phyloP scores from a whole-genome alignment of 2,888 invertebrate species.

The Orthosia incerta region DNA sequence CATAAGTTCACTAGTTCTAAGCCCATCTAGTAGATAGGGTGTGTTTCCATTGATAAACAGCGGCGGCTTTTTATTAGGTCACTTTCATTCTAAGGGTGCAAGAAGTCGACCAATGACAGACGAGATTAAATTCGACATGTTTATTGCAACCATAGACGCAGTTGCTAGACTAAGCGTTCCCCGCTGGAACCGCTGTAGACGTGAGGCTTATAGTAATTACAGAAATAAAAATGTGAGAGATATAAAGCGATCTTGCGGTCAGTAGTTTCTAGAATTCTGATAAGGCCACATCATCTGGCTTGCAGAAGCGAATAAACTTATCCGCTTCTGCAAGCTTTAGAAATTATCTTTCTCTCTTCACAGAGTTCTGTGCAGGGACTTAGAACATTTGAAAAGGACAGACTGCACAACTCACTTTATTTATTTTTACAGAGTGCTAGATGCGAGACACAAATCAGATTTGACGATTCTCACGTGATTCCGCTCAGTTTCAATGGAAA shows the following conservation, averaged over 20 bases:
- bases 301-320: background rate
- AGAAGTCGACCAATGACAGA: background rate
- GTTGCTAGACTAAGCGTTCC: too few relatives aligned
- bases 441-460: background rate
- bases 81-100: too few relatives aligned
- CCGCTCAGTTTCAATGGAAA: background rate
- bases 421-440: background rate
- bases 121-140: too few relatives aligned
- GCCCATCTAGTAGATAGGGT: background rate
- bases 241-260: too few relatives aligned
- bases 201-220: too few relatives aligned
- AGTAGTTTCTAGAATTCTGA: too few relatives aligned
- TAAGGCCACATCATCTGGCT: background rate
- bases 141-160: too few relatives aligned
- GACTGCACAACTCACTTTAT: background rate
- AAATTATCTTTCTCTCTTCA: too few relatives aligned
- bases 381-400: background rate
- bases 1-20: conserved; percentile 1
- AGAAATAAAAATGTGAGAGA: too few relatives aligned
- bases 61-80: too few relatives aligned
- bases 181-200: too few relatives aligned
- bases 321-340: too few relatives aligned
- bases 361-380: background rate
- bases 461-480: background rate
- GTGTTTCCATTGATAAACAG: background rate